Percentiles rank a stretch among this genome's conserved stretches.
Evolutionary conservation across 1,140 invertebrate species (phyloP).

Genomic region (Araneus ventricosus): DNA sequence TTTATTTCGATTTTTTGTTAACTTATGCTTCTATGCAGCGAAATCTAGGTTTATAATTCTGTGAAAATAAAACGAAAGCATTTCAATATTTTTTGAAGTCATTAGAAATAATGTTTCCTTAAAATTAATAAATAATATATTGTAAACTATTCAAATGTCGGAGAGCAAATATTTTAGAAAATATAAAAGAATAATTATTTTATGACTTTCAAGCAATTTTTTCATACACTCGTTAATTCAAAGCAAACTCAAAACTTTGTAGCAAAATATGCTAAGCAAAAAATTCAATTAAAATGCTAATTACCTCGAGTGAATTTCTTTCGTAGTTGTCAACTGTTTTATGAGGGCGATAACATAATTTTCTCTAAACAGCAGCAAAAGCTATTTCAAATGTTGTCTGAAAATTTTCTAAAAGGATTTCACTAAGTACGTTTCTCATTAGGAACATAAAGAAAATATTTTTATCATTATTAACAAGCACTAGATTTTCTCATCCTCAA

Average conservation of each 20-base stretch:
- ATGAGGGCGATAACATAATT: slow-evolving; percentile 27
- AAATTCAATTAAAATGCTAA: slow-evolving; percentile 57
- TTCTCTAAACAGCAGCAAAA: neutral
- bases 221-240: slow-evolving; percentile 17
- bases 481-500: neutral
- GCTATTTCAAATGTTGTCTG: neutral
- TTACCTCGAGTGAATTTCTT: slow-evolving; percentile 41
- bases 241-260: slow-evolving; percentile 17
- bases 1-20: too few relatives aligned
- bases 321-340: slow-evolving; percentile 30
- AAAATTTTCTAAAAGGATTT: neutral
- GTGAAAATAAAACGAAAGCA: too few relatives aligned
- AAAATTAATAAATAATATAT: neutral
- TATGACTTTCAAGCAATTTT: slow-evolving; percentile 5
- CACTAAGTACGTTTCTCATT: neutral
- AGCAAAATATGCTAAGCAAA: neutral
- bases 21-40: too few relatives aligned
- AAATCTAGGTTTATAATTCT: too few relatives aligned
- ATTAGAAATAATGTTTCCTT: too few relatives aligned
- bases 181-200: neutral
- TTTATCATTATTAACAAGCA: slow-evolving; percentile 1
- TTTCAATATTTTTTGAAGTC: too few relatives aligned
- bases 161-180: neutral
- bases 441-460: neutral
- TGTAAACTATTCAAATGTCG: neutral